Conservation (phyloP, 2,797 vertebrate species). For the Eutrigla gurnardus region DNA sequence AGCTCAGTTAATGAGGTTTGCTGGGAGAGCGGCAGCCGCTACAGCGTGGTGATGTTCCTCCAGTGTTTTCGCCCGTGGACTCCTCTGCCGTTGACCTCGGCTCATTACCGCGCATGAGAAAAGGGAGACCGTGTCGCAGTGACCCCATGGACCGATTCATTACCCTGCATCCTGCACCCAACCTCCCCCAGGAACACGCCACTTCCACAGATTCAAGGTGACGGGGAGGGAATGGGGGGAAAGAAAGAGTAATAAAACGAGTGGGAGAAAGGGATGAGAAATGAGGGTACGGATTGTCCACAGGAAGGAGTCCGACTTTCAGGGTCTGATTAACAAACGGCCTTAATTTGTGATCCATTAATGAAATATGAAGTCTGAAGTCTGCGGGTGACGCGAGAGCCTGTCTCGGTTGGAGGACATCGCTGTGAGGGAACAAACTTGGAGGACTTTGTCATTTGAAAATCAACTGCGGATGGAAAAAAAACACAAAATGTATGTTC, state of each 20-base stretch:
- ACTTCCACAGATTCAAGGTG: conserved; percentile 60
- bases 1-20: conserved; percentile 72
- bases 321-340: conserved; percentile 38
- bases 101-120: conserved; percentile 64
- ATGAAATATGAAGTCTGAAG: conserved; percentile 21
- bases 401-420: conserved; percentile 1
- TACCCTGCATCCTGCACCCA: conserved; percentile 59
- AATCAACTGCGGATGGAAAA: not conserved
- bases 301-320: conserved; percentile 19
- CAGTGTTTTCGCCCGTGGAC: not conserved
- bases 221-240: not conserved
- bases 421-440: conserved; percentile 4
- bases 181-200: conserved; percentile 34
- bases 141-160: conserved; percentile 67
- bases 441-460: conserved; percentile 1
- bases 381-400: not conserved
- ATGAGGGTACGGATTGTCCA: conserved; percentile 11
- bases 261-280: conserved; percentile 5
- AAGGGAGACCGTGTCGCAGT: conserved; percentile 42
- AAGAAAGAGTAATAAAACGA: conserved; percentile 21
- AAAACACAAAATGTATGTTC: not conserved
- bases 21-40: conserved; percentile 15
- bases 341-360: conserved; percentile 45
- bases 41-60: conserved; percentile 13
- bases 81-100: conserved; percentile 36